phyloP scores from a whole-genome alignment of 2,797 vertebrate species.

The Sardinella longiceps region DNA sequence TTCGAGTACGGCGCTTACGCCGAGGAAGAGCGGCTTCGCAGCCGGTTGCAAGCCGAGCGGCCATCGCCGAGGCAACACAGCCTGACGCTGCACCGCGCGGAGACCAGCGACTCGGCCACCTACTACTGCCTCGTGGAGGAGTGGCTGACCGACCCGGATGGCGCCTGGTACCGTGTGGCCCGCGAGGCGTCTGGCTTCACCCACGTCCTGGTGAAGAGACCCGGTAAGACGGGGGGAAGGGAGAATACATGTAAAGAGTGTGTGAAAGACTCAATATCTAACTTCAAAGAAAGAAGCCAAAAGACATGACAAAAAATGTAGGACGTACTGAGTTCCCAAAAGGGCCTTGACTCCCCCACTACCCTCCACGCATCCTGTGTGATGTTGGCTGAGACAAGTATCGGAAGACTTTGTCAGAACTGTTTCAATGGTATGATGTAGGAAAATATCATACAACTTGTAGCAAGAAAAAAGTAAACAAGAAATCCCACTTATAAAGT shows the following conservation, averaged over 20 bases:
- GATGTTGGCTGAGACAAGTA: no score
- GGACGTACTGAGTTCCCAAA: no score
- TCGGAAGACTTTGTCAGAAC: not conserved
- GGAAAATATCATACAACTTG: not conserved
- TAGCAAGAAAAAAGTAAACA: not conserved
- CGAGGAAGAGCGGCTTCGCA: constrained; percentile 86
- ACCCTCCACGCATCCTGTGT: no score
- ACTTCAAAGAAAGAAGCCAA: no score
- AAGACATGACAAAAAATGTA: no score
- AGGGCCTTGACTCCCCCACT: no score
- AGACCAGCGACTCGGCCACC: constrained; percentile 88
- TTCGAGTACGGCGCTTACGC: constrained; percentile 91
- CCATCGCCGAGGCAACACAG: constrained; percentile 73
- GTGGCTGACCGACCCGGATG: constrained; percentile 94
- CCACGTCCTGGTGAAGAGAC: constrained; percentile 85
- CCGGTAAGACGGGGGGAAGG: constrained; percentile 76
- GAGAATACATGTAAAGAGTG: not conserved
- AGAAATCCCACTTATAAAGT: not conserved
- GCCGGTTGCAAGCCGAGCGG: constrained; percentile 87
- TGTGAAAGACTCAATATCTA: no score
- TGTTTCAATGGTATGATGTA: not conserved
- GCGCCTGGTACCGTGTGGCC: constrained; percentile 90
- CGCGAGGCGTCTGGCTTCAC: constrained; percentile 89
- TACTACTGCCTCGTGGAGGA: constrained; percentile 98
- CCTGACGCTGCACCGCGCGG: constrained; percentile 88